phyloP scores from a whole-genome alignment of 2,888 invertebrate species.

The Thelaira solivaga region DNA sequence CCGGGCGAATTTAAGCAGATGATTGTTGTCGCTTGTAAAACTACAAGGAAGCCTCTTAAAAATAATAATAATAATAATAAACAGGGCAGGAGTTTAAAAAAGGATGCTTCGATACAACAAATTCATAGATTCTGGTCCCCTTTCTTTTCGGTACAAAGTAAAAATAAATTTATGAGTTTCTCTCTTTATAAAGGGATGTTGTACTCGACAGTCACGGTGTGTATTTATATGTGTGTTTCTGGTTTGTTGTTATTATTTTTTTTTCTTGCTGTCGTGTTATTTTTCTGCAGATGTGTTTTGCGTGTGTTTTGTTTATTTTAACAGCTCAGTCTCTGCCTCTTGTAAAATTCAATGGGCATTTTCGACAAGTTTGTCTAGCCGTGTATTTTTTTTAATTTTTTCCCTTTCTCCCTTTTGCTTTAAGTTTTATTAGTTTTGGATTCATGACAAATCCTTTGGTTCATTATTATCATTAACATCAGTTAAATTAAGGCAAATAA shows the following conservation, averaged over 20 bases:
- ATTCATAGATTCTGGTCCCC: neutral
- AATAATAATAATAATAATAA: slow-evolving; percentile 4
- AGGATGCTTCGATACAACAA: slow-evolving; percentile 19
- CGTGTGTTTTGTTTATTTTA: slow-evolving; percentile 63
- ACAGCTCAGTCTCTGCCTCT: slow-evolving; percentile 59
- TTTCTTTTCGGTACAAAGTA: neutral
- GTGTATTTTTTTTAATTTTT: neutral
- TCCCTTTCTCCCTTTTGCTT: neutral
- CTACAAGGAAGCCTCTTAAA: slow-evolving; percentile 26
- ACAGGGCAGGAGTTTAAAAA: slow-evolving; percentile 18
- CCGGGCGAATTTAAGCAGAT: slow-evolving; percentile 75
- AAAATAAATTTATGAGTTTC: slow-evolving; percentile 44
- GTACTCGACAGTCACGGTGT: neutral
- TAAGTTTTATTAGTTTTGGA: slow-evolving; percentile 47
- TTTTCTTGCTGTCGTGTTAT: slow-evolving; percentile 26
- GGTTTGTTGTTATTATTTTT: slow-evolving; percentile 46
- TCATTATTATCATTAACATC: slow-evolving; percentile 59
- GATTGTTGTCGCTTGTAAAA: slow-evolving; percentile 64
- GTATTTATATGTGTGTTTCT: slow-evolving; percentile 38
- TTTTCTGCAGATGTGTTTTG: slow-evolving; percentile 58
- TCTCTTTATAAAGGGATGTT: neutral
- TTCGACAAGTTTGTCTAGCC: slow-evolving; percentile 46
- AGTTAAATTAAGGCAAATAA: slow-evolving; percentile 54
- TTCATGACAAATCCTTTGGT: slow-evolving; percentile 61
- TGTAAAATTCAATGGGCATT: slow-evolving; percentile 26